Evolutionary conservation across 1,140 invertebrate genomes (phyloP).

Genomic region (Drosophila pachea): DNA sequence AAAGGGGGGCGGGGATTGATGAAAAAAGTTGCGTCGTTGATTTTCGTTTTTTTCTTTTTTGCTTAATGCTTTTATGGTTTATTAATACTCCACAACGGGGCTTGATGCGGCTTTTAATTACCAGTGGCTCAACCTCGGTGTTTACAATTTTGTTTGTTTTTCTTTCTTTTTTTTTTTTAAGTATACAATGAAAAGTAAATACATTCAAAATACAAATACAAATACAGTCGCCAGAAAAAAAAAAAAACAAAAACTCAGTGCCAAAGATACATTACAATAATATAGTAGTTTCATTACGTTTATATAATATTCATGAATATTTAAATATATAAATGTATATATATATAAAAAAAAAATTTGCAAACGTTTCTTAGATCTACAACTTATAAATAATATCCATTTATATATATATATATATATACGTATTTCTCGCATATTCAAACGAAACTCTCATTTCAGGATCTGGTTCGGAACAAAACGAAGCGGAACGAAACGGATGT

Average conservation of each 20-base stretch:
- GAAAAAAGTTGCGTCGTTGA: conserved; percentile 13
- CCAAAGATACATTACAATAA: conserved; percentile 31
- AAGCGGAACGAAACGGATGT: not conserved
- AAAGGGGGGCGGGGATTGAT: not conserved
- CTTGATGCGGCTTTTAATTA: conserved; percentile 27
- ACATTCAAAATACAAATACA: conserved; percentile 36
- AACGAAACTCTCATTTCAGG: not conserved
- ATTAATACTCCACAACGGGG: conserved; percentile 46
- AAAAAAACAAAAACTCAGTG: conserved; percentile 36
- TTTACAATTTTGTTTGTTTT: conserved; percentile 42
- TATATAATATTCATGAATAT: conserved; percentile 30
- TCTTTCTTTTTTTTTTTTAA: conserved; percentile 25
- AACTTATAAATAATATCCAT: conserved; percentile 69
- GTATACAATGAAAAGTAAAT: conserved; percentile 38
- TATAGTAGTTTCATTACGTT: conserved; percentile 20
- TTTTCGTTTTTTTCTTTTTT: conserved; percentile 20
- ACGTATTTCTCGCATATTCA: conserved; percentile 4
- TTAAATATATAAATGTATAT: conserved; percentile 45
- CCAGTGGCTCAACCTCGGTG: conserved; percentile 57
- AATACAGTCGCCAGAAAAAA: conserved; percentile 30
- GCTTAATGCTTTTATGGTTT: conserved; percentile 46
- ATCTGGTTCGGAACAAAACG: not conserved
- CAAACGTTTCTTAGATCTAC: conserved; percentile 48
- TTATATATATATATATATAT: conserved; percentile 48
- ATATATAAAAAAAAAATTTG: conserved; percentile 48